Evolutionary conservation across 2,113 vertebrate species (phyloP).

Genomic region (Gila orcuttii): DNA sequence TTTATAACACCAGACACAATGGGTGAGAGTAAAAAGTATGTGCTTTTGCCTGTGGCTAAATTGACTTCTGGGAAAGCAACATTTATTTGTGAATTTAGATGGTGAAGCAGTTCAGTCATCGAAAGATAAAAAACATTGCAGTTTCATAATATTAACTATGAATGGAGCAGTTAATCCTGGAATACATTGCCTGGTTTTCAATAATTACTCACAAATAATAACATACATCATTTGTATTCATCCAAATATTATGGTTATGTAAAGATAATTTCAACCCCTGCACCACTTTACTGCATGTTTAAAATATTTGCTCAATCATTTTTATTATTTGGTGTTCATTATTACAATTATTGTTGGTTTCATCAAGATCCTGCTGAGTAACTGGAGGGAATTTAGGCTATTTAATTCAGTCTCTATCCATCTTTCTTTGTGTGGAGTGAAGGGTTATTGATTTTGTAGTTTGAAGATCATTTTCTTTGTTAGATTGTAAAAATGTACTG

Average conservation of each 20-base stretch:
- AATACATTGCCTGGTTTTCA: not conserved
- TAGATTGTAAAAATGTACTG: too few species aligned
- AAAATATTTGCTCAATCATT: not conserved
- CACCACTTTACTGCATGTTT: not conserved
- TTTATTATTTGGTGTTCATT: slow-evolving; percentile 2
- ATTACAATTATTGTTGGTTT: not conserved
- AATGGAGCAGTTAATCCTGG: not conserved
- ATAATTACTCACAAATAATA: not conserved
- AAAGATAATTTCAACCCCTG: not conserved
- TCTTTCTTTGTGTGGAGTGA: not conserved
- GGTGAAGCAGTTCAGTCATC: not conserved
- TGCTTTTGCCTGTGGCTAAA: slow-evolving; percentile 1
- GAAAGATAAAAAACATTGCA: not conserved
- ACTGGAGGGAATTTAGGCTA: not conserved
- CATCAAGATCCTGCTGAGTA: not conserved
- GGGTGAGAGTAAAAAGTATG: not conserved
- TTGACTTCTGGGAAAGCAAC: not conserved
- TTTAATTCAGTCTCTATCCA: not conserved
- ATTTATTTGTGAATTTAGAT: not conserved
- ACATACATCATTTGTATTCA: not conserved
- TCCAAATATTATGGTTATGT: not conserved
- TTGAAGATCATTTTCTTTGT: too few species aligned
- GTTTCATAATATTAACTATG: not conserved
- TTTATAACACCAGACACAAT: not conserved
- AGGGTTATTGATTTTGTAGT: not conserved